A percentile compares a stretch with the other conserved stretches of the same genome.
These are phyloP conservation scores for Rhingia campestris DNA, from an alignment of 2,888 invertebrate species.

Conservation along the genomic window DNA sequence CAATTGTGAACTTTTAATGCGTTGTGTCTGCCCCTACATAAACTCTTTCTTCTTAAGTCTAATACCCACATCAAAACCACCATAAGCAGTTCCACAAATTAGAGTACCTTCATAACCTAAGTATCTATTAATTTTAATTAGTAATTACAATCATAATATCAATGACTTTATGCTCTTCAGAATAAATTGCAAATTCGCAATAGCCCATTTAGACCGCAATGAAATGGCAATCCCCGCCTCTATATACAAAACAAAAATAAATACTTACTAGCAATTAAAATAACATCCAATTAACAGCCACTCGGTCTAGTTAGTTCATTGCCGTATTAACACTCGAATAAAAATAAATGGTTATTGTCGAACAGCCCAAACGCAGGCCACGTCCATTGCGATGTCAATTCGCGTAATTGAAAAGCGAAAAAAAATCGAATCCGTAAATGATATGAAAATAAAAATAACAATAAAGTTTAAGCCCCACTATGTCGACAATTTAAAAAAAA, in stretches of 20 bases:
- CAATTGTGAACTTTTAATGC: no score
- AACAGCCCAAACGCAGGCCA: conserved; percentile 1
- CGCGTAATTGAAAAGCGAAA: conserved; percentile 50
- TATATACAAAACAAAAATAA: background rate
- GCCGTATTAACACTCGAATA: conserved; percentile 48
- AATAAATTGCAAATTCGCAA: background rate
- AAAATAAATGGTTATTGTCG: conserved; percentile 32
- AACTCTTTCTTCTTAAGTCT: no score
- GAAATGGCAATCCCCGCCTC: conserved; percentile 18
- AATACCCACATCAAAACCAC: no score
- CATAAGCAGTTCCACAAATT: no score
- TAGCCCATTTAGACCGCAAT: conserved; percentile 8
- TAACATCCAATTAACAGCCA: conserved; percentile 43
- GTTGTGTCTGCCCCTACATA: no score
- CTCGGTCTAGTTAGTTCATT: conserved; percentile 36
- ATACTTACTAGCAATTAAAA: conserved; percentile 22
- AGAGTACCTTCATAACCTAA: no score
- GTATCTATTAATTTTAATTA: background rate
- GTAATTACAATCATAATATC: background rate
- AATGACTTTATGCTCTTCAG: background rate
- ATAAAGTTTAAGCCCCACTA: conserved; percentile 18
- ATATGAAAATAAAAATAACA: conserved; percentile 29
- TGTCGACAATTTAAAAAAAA: background rate
- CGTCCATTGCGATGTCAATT: conserved; percentile 15
- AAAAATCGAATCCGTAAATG: background rate